These are phyloP conservation scores for Australoheros facetus DNA, from an alignment of 2,797 vertebrate genomes.

Conservation along the genomic window DNA sequence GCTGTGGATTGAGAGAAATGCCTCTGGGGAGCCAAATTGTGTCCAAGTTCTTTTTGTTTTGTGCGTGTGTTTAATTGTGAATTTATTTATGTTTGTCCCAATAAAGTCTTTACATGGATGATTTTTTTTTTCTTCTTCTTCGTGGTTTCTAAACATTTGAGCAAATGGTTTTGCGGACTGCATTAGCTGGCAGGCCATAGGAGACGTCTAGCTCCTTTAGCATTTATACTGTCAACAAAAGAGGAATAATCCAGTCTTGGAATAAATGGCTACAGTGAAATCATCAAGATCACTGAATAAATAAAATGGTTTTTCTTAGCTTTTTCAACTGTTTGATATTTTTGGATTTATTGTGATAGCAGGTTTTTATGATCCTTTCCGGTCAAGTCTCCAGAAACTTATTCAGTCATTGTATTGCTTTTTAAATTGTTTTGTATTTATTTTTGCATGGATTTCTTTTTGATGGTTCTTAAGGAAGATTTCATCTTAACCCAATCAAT, in stretches of 20 bases:
- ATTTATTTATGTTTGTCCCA: background rate
- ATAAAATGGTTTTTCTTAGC: background rate
- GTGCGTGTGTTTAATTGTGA: background rate
- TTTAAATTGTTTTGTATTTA: background rate
- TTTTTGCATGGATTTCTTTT: background rate
- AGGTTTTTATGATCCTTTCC: background rate
- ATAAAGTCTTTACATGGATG: constrained; percentile 8
- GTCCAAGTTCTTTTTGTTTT: background rate
- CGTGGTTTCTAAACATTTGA: background rate
- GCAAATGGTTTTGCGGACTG: background rate
- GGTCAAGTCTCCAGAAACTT: background rate
- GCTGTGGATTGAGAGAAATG: background rate
- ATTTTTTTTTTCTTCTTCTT: background rate
- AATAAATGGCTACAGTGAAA: background rate
- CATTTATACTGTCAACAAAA: background rate
- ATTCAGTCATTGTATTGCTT: background rate
- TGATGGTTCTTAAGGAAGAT: background rate
- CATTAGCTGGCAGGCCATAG: background rate
- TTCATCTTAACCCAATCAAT: background rate
- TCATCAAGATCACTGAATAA: background rate
- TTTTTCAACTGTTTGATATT: background rate
- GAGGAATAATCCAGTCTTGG: background rate
- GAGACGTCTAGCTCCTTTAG: background rate
- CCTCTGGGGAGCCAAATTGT: background rate
- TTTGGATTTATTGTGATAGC: background rate